phyloP scores from a whole-genome alignment of 2,113 vertebrate genomes.

The Sphaerodactylus townsendi region DNA sequence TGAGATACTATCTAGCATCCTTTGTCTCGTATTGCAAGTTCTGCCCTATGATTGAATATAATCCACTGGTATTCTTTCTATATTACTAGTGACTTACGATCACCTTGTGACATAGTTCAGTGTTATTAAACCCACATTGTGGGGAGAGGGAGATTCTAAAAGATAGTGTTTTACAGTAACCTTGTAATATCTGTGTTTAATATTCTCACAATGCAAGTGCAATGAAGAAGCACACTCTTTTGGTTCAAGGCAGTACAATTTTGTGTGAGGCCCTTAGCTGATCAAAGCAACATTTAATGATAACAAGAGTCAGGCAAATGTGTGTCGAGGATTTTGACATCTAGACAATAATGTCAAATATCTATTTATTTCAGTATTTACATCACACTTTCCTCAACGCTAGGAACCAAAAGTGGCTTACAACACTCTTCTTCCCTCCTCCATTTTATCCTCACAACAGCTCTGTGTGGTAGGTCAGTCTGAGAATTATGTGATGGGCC shows the following conservation, averaged over 20 bases:
- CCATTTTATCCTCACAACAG: neutral
- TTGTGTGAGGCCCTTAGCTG: neutral
- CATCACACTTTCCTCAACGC: too few species aligned
- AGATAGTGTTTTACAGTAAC: neutral
- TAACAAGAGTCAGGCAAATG: too few species aligned
- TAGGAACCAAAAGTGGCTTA: too few species aligned
- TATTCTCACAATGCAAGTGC: too few species aligned
- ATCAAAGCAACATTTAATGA: too few species aligned
- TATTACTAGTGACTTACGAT: neutral
- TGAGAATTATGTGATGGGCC: too few species aligned
- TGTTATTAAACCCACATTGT: neutral
- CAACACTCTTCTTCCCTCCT: too few species aligned
- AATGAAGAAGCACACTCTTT: too few species aligned
- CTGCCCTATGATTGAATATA: too few species aligned
- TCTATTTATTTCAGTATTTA: too few species aligned
- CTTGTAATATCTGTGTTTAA: neutral
- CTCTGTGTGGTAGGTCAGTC: neutral
- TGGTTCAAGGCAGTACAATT: neutral
- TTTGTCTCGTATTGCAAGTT: neutral
- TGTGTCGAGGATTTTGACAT: too few species aligned
- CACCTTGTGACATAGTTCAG: neutral
- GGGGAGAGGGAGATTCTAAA: neutral
- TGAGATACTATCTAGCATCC: neutral
- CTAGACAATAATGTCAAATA: too few species aligned
- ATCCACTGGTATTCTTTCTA: neutral